Evolutionary conservation across 2,888 invertebrate species (phyloP).

Genomic region (Drosophila phalerata): DNA sequence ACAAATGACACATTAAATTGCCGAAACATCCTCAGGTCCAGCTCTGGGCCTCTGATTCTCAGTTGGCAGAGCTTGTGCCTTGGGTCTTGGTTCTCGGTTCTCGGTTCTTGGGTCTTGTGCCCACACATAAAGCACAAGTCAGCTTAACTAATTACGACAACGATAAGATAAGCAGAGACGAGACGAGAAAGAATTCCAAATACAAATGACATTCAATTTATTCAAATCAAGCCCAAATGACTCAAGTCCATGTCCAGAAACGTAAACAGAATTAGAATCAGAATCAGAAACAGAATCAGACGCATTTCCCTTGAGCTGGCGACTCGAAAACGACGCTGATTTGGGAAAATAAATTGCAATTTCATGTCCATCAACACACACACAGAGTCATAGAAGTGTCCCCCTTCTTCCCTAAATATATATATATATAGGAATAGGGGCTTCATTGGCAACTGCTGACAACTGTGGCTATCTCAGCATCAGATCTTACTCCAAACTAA

Average conservation of each 20-base stretch:
- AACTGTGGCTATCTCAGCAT: constrained; percentile 55
- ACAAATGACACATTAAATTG: constrained; percentile 73
- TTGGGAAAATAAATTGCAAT: constrained; percentile 79
- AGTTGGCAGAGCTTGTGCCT: constrained; percentile 2
- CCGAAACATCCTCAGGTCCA: constrained; percentile 36
- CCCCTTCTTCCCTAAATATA: neutral
- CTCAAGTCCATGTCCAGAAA: constrained; percentile 23
- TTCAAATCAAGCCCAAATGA: constrained; percentile 77
- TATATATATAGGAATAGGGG: neutral
- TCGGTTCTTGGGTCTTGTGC: constrained; percentile 14
- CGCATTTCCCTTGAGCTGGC: constrained; percentile 52
- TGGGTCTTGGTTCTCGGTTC: constrained; percentile 3
- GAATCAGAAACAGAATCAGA: constrained; percentile 27
- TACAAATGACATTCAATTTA: constrained; percentile 81
- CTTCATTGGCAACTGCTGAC: constrained; percentile 27
- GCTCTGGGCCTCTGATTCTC: constrained; percentile 2
- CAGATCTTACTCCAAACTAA: constrained; percentile 53
- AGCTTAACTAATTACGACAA: constrained; percentile 78
- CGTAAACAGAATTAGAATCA: constrained; percentile 7
- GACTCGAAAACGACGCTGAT: constrained; percentile 64
- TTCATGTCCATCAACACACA: constrained; percentile 74
- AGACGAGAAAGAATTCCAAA: constrained; percentile 63
- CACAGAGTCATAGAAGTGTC: constrained; percentile 32
- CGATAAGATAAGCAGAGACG: constrained; percentile 77
- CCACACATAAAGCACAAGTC: constrained; percentile 67